phyloP scores from a whole-genome alignment of 2,113 vertebrate species.

The Trichomycterus rosablanca region DNA sequence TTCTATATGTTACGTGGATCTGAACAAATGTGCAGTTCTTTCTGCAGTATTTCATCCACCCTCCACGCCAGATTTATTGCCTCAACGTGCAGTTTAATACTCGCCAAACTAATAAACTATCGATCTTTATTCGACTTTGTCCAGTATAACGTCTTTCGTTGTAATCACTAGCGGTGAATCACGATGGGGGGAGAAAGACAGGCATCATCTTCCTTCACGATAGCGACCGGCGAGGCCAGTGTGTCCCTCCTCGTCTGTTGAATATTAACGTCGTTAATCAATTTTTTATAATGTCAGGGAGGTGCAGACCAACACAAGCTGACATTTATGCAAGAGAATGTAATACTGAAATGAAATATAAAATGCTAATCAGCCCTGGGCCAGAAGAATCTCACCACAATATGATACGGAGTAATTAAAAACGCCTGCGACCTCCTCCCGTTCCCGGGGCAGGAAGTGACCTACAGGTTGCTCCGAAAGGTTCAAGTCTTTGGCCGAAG shows the following conservation, averaged over 20 bases:
- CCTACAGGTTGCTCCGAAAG: no score
- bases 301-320: conserved; percentile 60
- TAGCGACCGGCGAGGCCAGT: conserved; percentile 18
- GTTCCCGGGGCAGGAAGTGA: conserved; percentile 17
- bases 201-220: conserved; percentile 7
- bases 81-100: no score
- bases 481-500: no score
- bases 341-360: conserved; percentile 65
- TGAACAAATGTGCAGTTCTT: no score
- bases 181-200: no score
- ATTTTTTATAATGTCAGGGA: conserved; percentile 74
- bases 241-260: conserved; percentile 56
- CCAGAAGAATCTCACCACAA: conserved; percentile 48
- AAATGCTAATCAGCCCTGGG: conserved; percentile 62
- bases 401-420: conserved; percentile 50
- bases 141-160: no score
- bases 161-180: no score
- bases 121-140: no score
- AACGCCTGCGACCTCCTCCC: conserved; percentile 4
- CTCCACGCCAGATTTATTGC: no score
- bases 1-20: no score
- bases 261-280: conserved; percentile 71
- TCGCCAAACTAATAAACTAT: no score
- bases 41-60: no score
- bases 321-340: conserved; percentile 77